Evolutionary conservation across 2,797 vertebrate genomes (phyloP).

Genomic region (Clarias platycephalus): DNA sequence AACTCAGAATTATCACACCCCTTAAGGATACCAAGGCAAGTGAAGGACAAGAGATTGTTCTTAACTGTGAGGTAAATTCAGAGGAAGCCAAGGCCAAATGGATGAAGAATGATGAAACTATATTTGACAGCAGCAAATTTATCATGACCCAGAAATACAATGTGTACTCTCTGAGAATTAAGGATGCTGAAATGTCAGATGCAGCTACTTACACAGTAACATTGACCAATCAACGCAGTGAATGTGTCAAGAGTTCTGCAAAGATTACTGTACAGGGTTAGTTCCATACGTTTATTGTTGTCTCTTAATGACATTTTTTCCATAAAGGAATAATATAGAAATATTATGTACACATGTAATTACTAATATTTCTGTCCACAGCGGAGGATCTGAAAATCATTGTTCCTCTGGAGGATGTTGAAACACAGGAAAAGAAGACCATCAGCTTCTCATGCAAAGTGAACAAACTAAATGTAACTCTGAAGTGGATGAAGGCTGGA

Average conservation of each 20-base stretch:
- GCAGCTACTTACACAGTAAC: slow-evolving; percentile 81
- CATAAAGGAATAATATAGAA: neutral
- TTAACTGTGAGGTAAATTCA: slow-evolving; percentile 95
- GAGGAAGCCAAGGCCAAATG: slow-evolving; percentile 97
- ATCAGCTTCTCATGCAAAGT: slow-evolving; percentile 95
- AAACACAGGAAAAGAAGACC: slow-evolving; percentile 95
- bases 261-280: slow-evolving; percentile 84
- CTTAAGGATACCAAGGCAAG: slow-evolving; percentile 86
- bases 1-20: slow-evolving; percentile 89
- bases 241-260: slow-evolving; percentile 85
- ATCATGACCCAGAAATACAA: slow-evolving; percentile 90
- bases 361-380: slow-evolving; percentile 62
- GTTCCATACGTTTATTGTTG: neutral
- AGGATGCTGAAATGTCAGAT: slow-evolving; percentile 82
- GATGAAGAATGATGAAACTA: slow-evolving; percentile 88
- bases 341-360: neutral
- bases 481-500: slow-evolving; percentile 91
- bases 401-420: slow-evolving; percentile 90
- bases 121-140: slow-evolving; percentile 94
- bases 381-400: slow-evolving; percentile 92
- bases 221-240: slow-evolving; percentile 88
- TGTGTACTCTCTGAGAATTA: slow-evolving; percentile 91
- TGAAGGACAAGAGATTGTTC: slow-evolving; percentile 88
- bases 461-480: slow-evolving; percentile 85
- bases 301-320: neutral